A percentile compares a stretch with the other conserved stretches of the same genome.
Evolutionary conservation across 2,797 vertebrate genomes (phyloP).

Genomic region (Sphaeramia orbicularis): DNA sequence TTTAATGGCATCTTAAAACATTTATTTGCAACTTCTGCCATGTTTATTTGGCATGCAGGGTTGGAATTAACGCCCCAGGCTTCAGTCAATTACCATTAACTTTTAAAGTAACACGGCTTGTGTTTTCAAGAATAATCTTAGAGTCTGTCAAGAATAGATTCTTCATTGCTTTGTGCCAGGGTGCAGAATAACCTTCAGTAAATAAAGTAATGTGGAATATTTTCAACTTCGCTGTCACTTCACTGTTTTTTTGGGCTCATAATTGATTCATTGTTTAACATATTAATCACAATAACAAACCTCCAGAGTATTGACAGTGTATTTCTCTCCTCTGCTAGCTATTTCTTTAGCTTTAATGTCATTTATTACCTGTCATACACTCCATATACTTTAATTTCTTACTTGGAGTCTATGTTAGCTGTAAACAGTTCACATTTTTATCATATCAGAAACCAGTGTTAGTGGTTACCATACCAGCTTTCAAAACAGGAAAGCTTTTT

Average conservation of each 20-base stretch:
- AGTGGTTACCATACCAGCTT: neutral
- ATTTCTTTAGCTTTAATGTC: neutral
- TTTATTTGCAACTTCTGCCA: constrained; percentile 12
- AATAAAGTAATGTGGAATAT: neutral
- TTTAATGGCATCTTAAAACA: constrained; percentile 20
- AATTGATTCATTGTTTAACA: too few relatives aligned
- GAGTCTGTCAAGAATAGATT: neutral
- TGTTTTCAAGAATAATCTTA: neutral
- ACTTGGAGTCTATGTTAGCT: too few relatives aligned
- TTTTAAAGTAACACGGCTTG: constrained; percentile 19
- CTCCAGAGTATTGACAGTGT: neutral
- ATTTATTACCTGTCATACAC: neutral
- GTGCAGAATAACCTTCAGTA: neutral
- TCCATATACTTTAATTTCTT: too few relatives aligned
- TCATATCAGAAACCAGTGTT: too few relatives aligned
- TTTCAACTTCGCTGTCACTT: too few relatives aligned
- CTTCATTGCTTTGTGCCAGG: neutral
- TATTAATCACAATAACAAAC: neutral
- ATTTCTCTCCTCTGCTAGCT: neutral
- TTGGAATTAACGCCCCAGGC: constrained; percentile 15
- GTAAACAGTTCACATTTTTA: neutral
- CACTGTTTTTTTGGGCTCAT: too few relatives aligned
- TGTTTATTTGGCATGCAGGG: constrained; percentile 6
- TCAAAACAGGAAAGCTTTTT: neutral
- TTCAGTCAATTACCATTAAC: constrained; percentile 31